phyloP scores from a whole-genome alignment of 1,140 invertebrate species.

The Meloidogyne hapla region DNA sequence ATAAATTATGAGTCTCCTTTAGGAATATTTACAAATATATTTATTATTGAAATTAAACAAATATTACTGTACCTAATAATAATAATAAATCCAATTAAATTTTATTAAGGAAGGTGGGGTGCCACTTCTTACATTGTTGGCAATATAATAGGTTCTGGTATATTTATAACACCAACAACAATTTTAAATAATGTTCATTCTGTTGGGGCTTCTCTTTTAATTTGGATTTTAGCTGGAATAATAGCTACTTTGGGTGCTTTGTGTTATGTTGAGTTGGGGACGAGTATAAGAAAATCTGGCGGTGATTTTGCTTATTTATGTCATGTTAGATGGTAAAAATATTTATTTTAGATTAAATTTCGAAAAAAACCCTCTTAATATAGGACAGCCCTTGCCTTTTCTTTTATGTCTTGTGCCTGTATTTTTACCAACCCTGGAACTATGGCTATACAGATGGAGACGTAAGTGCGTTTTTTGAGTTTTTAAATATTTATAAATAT shows the following conservation, averaged over 20 bases:
- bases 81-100: too few species aligned
- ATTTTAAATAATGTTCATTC: conserved; percentile 38
- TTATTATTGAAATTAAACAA: too few species aligned
- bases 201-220: conserved; percentile 25
- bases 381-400: conserved; percentile 35
- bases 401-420: conserved; percentile 47
- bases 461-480: conserved; percentile 12
- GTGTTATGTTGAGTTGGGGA: conserved; percentile 49
- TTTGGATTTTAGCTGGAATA: conserved; percentile 33
- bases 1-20: too few species aligned
- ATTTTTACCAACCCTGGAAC: conserved; percentile 46
- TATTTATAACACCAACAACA: conserved; percentile 36
- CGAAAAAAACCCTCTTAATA: conserved; percentile 4
- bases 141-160: conserved; percentile 42
- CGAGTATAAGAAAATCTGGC: conserved; percentile 46
- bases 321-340: conserved; percentile 47
- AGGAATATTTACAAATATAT: too few species aligned
- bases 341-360: background rate
- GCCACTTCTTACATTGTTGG: conserved; percentile 36
- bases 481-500: conserved; percentile 30
- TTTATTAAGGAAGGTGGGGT: conserved; percentile 30
- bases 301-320: conserved; percentile 54
- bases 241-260: conserved; percentile 37
- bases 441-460: conserved; percentile 44
- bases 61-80: too few species aligned